Evolutionary conservation across 2,797 vertebrate species (phyloP).

Genomic region (Tenualosa thibaudeaui): DNA sequence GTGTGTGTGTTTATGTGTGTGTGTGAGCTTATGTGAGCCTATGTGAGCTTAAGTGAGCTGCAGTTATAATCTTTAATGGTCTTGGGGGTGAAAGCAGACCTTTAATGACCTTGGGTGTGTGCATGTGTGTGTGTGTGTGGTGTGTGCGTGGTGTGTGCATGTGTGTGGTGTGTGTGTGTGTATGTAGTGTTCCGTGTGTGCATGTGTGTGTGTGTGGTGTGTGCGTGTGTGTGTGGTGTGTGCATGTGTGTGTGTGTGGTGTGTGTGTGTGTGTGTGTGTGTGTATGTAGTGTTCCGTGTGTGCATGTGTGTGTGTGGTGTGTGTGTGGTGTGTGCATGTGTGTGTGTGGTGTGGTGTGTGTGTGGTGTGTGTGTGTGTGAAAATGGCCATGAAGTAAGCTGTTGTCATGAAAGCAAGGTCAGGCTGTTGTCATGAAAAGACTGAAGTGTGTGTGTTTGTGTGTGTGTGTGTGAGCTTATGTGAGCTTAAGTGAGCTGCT

Average conservation of each 20-base stretch:
- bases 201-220: no score
- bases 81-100: background rate
- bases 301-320: no score
- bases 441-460: background rate
- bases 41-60: background rate
- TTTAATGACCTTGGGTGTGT: background rate
- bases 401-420: background rate
- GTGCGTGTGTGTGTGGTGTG: no score
- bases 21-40: background rate
- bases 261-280: conserved; percentile 10
- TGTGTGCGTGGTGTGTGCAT: no score
- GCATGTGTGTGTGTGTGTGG: no score
- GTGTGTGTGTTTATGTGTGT: background rate
- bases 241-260: no score
- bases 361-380: background rate
- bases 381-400: background rate
- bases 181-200: no score
- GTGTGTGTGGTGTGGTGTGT: background rate
- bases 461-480: background rate
- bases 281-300: background rate
- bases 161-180: no score
- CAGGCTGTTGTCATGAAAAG: background rate
- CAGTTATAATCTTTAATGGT: background rate
- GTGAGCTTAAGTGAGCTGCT: background rate
- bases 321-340: background rate